These are phyloP conservation scores for Tupaia tana DNA, from an alignment of 2,113 vertebrate species.

Conservation along the genomic window DNA sequence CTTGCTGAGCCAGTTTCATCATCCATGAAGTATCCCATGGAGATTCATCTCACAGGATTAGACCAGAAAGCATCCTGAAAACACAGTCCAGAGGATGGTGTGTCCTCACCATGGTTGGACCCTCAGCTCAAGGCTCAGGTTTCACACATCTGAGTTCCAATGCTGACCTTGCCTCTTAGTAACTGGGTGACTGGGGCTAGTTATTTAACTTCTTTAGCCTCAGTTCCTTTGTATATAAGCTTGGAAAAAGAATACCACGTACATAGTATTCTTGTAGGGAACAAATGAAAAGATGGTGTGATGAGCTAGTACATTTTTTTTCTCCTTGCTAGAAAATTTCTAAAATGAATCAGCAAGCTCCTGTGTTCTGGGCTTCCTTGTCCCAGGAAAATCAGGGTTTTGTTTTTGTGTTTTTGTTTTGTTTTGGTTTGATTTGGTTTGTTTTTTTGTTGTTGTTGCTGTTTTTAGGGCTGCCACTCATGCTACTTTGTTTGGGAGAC, in stretches of 20 bases:
- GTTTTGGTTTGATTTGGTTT: no score
- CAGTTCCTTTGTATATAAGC: background rate
- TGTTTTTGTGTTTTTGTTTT: background rate
- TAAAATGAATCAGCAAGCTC: background rate
- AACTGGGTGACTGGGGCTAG: background rate
- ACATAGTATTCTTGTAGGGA: background rate
- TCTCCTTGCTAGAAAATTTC: slow-evolving; percentile 15
- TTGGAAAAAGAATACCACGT: background rate
- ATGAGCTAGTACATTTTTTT: background rate
- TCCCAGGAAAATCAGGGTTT: background rate
- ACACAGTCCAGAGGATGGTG: background rate
- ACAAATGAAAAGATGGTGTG: background rate
- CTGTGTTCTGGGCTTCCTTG: background rate
- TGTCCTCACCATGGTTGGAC: background rate
- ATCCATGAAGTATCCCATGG: background rate
- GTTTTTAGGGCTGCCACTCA: background rate
- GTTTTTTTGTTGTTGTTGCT: background rate
- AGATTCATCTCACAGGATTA: background rate
- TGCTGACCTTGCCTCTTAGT: background rate
- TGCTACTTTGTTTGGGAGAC: background rate
- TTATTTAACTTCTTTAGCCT: background rate
- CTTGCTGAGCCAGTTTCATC: background rate
- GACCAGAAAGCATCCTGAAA: background rate
- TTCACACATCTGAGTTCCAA: background rate
- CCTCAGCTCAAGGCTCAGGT: background rate